These are phyloP conservation scores for Coregonus ussuriensis DNA, from an alignment of 2,797 vertebrate species.

Conservation along the genomic window DNA sequence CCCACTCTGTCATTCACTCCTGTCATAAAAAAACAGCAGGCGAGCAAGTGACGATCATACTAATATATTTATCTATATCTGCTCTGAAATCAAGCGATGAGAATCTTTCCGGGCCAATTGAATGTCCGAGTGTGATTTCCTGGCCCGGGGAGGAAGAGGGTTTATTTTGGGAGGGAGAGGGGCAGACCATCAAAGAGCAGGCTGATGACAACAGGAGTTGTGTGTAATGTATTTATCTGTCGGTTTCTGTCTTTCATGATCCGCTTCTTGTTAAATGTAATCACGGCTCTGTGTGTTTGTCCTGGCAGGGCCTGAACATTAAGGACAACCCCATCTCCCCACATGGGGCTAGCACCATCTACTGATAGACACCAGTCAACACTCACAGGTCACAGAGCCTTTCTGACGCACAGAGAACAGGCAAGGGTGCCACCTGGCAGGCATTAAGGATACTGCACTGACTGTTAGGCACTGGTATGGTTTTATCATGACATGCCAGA, in stretches of 20 bases:
- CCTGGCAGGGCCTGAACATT: slow-evolving; percentile 43
- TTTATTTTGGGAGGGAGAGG: slow-evolving; percentile 52
- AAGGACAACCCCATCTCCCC: slow-evolving; percentile 34
- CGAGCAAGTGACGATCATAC: slow-evolving; percentile 40
- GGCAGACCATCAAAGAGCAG: slow-evolving; percentile 30
- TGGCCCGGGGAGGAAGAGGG: slow-evolving; percentile 35
- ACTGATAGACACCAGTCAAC: slow-evolving; percentile 27
- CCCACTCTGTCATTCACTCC: slow-evolving; percentile 35
- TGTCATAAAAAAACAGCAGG: slow-evolving; percentile 42
- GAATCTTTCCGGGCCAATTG: slow-evolving; percentile 39
- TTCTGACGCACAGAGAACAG: slow-evolving; percentile 6
- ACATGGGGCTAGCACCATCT: slow-evolving; percentile 24
- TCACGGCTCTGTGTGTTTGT: slow-evolving; percentile 45
- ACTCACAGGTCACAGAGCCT: slow-evolving; percentile 5
- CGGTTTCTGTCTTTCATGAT: slow-evolving; percentile 46
- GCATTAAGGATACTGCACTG: not conserved
- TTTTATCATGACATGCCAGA: not conserved
- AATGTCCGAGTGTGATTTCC: slow-evolving; percentile 44
- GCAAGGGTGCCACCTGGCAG: slow-evolving; percentile 45
- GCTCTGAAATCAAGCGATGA: slow-evolving; percentile 43
- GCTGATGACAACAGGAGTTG: slow-evolving; percentile 45
- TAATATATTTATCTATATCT: slow-evolving; percentile 42
- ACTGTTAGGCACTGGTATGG: not conserved
- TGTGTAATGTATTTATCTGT: slow-evolving; percentile 54
- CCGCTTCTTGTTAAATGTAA: slow-evolving; percentile 40